Percentiles rank a stretch among this genome's conserved stretches.
phyloP scores from a whole-genome alignment of 2,888 invertebrate genomes.

The Cosmorhoe ocellata region DNA sequence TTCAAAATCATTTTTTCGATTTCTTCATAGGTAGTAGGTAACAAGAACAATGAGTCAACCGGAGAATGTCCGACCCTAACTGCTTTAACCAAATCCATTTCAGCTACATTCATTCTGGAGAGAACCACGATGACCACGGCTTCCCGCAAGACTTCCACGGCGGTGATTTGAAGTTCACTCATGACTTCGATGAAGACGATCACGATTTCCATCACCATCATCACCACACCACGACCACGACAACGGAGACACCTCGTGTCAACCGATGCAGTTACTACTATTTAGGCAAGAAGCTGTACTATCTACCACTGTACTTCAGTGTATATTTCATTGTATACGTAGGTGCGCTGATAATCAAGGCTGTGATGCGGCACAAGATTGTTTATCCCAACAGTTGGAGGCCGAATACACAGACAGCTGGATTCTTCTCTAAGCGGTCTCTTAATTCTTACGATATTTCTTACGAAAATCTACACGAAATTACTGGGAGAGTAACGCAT shows the following conservation, averaged over 20 bases:
- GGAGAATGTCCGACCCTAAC: too few species aligned
- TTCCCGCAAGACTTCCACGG: conserved; percentile 74
- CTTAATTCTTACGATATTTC: conserved; percentile 72
- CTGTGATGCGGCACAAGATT: conserved; percentile 88
- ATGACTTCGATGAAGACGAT: conserved; percentile 61
- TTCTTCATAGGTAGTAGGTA: too few species aligned
- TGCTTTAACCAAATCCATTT: too few species aligned
- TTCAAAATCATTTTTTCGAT: too few species aligned
- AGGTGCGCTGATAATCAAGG: conserved; percentile 87
- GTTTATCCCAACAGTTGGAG: conserved; percentile 82
- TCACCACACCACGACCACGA: conserved; percentile 67
- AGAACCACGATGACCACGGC: conserved; percentile 69
- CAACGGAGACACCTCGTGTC: conserved; percentile 81
- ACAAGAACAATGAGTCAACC: too few species aligned
- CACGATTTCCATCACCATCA: conserved; percentile 56
- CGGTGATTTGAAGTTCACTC: conserved; percentile 65
- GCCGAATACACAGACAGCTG: conserved; percentile 64
- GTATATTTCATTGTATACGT: conserved; percentile 88
- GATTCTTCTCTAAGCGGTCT: conserved; percentile 71
- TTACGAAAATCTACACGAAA: conserved; percentile 73
- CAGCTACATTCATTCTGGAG: too few species aligned
- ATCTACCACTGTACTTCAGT: conserved; percentile 89
- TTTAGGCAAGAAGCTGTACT: conserved; percentile 88
- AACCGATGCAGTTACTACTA: conserved; percentile 88
- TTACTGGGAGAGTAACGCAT: conserved; percentile 71